Evolutionary conservation across 2,797 vertebrate species (phyloP).

Genomic region (Arvicola amphibius): DNA sequence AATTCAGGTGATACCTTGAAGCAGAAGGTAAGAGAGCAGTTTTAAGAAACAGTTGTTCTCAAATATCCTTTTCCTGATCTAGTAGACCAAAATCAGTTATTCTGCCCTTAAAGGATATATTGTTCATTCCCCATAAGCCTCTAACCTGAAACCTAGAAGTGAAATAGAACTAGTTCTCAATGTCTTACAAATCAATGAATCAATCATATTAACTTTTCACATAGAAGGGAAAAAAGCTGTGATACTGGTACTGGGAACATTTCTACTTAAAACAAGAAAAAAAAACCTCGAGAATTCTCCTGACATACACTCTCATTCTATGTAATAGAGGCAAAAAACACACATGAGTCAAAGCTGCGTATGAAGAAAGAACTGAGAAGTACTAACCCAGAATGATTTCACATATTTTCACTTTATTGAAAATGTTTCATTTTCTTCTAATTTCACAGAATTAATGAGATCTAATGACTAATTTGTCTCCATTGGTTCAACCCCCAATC

Average conservation of each 20-base stretch:
- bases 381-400: not conserved
- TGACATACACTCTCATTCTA: not conserved
- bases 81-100: not conserved
- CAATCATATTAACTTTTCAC: not conserved
- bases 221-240: not conserved
- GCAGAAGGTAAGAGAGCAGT: accelerated
- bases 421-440: not conserved
- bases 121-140: not conserved
- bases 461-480: not conserved
- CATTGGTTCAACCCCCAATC: not conserved
- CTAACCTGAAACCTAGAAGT: not conserved
- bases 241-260: not conserved
- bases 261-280: not conserved
- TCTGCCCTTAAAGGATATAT: not conserved
- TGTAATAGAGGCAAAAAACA: not conserved
- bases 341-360: not conserved
- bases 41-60: not conserved
- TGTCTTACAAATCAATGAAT: not conserved
- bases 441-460: not conserved
- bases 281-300: not conserved
- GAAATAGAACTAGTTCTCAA: not conserved
- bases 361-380: not conserved
- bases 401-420: not conserved
- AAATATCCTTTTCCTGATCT: not conserved
- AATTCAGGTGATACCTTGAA: not conserved